phyloP scores from a whole-genome alignment of 2,888 invertebrate species.

The Pyrrhosoma nymphula region DNA sequence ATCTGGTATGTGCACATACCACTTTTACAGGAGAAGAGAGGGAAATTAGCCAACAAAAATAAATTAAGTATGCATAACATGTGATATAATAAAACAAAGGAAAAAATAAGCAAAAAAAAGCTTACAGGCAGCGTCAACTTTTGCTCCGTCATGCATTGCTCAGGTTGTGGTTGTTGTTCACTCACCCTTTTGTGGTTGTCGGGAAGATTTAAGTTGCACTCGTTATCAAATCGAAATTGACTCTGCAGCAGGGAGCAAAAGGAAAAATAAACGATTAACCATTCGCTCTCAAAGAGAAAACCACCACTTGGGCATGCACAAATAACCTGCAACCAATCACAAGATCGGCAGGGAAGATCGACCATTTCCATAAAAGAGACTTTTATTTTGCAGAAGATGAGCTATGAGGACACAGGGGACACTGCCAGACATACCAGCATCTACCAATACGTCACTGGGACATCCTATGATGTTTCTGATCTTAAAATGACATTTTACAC shows the following conservation, averaged over 20 bases:
- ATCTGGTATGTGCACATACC: neutral
- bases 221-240: conserved; percentile 99
- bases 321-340: no score
- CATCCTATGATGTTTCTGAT: no score
- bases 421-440: no score
- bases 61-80: neutral
- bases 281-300: neutral
- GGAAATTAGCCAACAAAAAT: neutral
- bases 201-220: conserved; percentile 97
- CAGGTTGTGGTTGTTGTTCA: conserved; percentile 82
- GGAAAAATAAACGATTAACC: conserved; percentile 69
- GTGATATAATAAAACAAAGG: neutral
- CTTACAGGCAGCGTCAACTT: conserved; percentile 82
- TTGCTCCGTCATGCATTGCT: conserved; percentile 77
- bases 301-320: no score
- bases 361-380: no score
- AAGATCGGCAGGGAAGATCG: no score
- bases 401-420: no score
- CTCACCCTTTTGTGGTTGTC: conserved; percentile 99
- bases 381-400: no score
- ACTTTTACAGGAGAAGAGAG: neutral
- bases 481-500: no score
- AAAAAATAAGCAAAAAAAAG: conserved; percentile 74
- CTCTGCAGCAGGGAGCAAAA: conserved; percentile 85
- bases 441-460: no score